Evolutionary conservation across 2,113 vertebrate species (phyloP), one percentile per base, ranked within the genome.

Genomic region (Silurus meridionalis): DNA sequence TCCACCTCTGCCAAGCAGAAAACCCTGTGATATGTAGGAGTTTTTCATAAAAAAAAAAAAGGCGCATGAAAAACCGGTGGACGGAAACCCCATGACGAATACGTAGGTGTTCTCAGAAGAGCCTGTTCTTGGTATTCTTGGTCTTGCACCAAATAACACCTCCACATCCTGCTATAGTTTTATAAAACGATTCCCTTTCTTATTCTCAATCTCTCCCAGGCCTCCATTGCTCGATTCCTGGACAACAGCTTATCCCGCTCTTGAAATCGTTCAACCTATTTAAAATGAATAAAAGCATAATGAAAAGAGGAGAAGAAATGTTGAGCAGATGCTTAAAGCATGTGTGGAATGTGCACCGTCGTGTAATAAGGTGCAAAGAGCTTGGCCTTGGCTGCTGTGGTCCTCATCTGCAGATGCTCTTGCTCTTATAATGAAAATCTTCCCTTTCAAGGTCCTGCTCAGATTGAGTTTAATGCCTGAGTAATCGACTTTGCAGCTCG

Each of bases 361-460:
- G 66, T 66, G 48, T 55, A 53, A 28, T 55, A 53, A 58, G 57
- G 71, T 61, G 6, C 21, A 84, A 61, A 25, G 58, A 78, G 37
- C 71, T 78, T 63, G 71, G 72, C 46, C 71, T 64, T 48, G 83
- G 13, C 67, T 77, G 69, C 13, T 10, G 4, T 78, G 83, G 71
- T 64, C 72, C 28, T 60, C 78, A 21, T 60, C 17, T 84, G 71
- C 48, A 63, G n/a, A 50, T 64, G 46, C 71, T 25, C 57, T 63
- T 25, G 8, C 37, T 72, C 55, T 77, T 48, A 52, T 85, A 37
- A 77, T 80, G 77, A 84, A 83, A 84, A 28, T 64, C 71, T 72
- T 48, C 50, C 25, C 69, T 52, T 37, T 87, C 86, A 87, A 87
- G 82, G 77, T 77, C 82, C 75, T 37, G 82, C 48, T 52, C n/a